A percentile compares a stretch with the other conserved stretches of the same genome.
Conservation (phyloP, 2,113 vertebrate species). For the Panthera uncia region DNA sequence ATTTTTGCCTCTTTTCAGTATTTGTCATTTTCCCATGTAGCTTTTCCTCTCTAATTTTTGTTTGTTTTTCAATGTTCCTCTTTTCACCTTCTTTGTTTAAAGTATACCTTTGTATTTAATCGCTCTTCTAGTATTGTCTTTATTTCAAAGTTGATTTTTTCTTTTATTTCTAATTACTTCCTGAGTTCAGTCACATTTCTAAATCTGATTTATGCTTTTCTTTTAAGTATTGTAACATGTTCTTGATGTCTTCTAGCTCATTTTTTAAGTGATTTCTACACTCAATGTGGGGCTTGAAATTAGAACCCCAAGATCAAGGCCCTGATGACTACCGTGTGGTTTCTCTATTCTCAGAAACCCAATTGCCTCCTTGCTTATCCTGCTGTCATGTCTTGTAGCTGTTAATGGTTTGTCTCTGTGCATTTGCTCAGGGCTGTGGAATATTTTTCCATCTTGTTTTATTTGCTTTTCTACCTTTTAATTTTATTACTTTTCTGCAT, state of each 20-base stretch:
- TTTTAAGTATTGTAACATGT: not conserved
- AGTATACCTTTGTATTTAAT: not conserved
- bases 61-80: not conserved
- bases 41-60: not conserved
- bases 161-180: not conserved
- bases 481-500: not conserved
- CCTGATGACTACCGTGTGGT: not conserved
- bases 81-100: not conserved
- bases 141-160: not conserved
- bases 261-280: not conserved
- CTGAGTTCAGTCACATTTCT: not conserved
- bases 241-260: not conserved
- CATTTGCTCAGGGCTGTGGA: not conserved
- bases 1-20: not conserved
- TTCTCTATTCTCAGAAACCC: not conserved
- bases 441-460: not conserved
- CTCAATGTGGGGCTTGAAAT: no score
- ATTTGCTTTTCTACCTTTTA: not conserved
- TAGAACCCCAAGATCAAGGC: no score
- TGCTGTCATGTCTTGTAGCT: fast-evolving
- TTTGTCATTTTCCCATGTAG: not conserved
- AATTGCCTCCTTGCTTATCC: not conserved
- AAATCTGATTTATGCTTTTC: not conserved
- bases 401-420: not conserved
- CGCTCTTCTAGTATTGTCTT: not conserved